phyloP scores from a whole-genome alignment of 2,113 vertebrate genomes.

The Zonotrichia leucophrys region DNA sequence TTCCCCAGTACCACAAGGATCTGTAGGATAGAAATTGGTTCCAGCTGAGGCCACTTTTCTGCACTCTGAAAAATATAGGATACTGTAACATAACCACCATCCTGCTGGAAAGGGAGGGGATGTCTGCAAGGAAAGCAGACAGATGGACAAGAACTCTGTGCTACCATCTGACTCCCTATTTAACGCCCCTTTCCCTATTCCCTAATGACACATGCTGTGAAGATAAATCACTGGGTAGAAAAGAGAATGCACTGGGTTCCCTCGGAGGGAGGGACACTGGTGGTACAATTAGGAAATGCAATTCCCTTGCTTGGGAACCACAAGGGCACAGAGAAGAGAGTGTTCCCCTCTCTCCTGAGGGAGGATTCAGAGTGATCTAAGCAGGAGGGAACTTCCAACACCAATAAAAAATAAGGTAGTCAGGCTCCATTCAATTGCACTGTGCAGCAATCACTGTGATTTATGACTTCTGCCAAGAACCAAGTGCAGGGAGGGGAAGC shows the following conservation, averaged over 20 bases:
- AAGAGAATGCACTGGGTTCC: not conserved
- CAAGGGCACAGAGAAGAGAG: not conserved
- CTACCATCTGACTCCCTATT: not conserved
- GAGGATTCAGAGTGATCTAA: not conserved
- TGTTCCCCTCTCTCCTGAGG: not conserved
- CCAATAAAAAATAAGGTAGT: not conserved
- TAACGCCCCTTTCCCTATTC: not conserved
- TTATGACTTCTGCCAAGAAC: constrained; percentile 1
- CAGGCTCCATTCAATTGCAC: not conserved
- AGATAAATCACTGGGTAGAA: not conserved
- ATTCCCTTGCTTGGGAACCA: not conserved
- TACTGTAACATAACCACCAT: not conserved
- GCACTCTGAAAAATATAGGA: not conserved
- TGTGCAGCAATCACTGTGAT: not conserved
- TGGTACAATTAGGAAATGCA: not conserved
- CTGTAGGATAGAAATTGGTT: not conserved
- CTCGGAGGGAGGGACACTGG: not conserved
- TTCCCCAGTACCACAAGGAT: not conserved
- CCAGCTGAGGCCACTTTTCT: not conserved
- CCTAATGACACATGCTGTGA: not conserved
- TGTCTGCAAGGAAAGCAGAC: not conserved
- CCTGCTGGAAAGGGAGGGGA: not conserved
- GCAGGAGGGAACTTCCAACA: not conserved
- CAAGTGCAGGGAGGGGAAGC: not conserved
- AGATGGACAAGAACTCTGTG: not conserved